Evolutionary conservation across 2,888 invertebrate species (phyloP).

Genomic region (Perithous albicinctus): DNA sequence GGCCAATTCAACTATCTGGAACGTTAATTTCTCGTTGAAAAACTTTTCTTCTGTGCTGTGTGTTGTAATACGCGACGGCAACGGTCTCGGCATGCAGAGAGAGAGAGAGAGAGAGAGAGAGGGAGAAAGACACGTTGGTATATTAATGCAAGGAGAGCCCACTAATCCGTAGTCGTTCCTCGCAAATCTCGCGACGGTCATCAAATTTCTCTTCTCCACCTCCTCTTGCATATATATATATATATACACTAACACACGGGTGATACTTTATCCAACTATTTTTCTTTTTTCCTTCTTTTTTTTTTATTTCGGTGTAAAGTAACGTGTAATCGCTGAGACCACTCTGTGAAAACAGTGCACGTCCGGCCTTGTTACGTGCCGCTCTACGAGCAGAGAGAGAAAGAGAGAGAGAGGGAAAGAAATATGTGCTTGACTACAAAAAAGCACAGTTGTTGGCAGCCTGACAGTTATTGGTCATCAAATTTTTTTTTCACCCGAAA

Average conservation of each 20-base stretch:
- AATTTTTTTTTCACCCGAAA: too few relatives aligned
- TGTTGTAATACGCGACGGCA: not conserved
- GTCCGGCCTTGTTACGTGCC: constrained; percentile 64
- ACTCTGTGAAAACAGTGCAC: constrained; percentile 55
- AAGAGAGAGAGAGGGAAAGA: too few relatives aligned
- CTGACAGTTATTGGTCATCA: not conserved
- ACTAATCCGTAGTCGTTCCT: constrained; percentile 17
- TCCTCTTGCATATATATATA: not conserved
- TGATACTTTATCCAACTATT: constrained; percentile 7
- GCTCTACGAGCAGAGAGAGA: constrained; percentile 12
- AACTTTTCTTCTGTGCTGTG: constrained; percentile 36
- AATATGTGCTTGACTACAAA: not conserved
- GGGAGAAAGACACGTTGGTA: not conserved
- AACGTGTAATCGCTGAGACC: constrained; percentile 33
- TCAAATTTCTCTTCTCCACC: constrained; percentile 44
- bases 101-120: too few relatives aligned
- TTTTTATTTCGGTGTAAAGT: constrained; percentile 16
- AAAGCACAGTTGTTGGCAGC: not conserved
- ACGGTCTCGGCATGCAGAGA: not conserved
- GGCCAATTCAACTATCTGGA: constrained; percentile 74
- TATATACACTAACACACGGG: constrained; percentile 1
- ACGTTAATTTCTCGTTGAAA: constrained; percentile 66
- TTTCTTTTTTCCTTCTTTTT: not conserved
- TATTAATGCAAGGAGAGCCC: not conserved
- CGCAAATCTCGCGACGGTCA: constrained; percentile 29